Evolutionary conservation across 2,113 vertebrate genomes (phyloP).

Genomic region (Sprattus sprattus): DNA sequence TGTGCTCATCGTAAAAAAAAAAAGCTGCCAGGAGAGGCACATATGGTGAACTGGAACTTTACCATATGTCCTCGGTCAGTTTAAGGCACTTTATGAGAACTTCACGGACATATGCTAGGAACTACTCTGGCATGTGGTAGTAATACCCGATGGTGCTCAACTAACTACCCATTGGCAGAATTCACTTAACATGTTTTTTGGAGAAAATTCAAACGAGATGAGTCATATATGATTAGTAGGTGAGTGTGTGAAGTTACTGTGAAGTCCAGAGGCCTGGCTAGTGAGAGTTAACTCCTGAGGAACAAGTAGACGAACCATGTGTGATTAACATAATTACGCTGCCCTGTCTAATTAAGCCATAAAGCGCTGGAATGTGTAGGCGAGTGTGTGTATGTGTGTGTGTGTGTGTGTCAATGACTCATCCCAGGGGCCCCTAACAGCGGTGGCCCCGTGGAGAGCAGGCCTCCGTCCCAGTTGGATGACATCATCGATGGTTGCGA

Average conservation of each 20-base stretch:
- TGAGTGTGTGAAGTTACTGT: not conserved
- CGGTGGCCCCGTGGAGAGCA: not conserved
- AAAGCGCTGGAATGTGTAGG: slow-evolving; percentile 6
- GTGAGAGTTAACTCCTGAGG: not conserved
- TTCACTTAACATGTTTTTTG: not conserved
- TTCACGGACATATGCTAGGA: not conserved
- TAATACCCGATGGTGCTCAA: not conserved
- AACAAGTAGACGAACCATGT: slow-evolving; percentile 13
- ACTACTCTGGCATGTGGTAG: not conserved
- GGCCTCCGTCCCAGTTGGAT: not conserved
- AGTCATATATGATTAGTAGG: not conserved
- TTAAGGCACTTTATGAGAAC: not conserved
- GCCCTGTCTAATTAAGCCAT: slow-evolving; percentile 11
- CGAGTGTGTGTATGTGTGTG: not conserved
- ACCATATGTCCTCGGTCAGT: not conserved
- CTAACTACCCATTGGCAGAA: slow-evolving; percentile 4
- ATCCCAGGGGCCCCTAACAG: slow-evolving; percentile 17
- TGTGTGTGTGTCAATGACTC: not conserved
- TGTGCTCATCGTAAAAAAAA: not conserved
- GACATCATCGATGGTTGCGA: not conserved
- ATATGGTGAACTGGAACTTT: not conserved
- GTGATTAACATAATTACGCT: slow-evolving; percentile 17
- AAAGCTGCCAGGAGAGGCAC: not conserved
- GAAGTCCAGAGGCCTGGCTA: not conserved
- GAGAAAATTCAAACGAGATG: not conserved